Base-by-base conservation (phyloP, 53 echinoderm and acorn worm genomes). In the Pentamera pediparva region DNA sequence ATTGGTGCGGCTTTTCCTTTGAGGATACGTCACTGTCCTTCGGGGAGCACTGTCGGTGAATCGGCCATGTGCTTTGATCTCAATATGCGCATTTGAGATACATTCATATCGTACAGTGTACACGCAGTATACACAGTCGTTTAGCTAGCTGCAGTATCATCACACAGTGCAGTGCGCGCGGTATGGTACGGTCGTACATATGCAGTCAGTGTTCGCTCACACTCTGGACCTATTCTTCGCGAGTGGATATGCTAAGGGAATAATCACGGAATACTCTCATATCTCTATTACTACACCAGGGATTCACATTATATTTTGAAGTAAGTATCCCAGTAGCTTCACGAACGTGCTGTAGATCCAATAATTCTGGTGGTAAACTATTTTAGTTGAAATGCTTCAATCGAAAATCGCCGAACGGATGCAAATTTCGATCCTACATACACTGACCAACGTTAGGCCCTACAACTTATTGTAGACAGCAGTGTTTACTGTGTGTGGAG, bases 11-110 rank as follows among this genome's bases (percentile, higher is more conserved):
- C 89, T 83, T 83, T 74, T 86, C 81, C 83, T 98, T 91, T 91
- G 88, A 76, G 98, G 76, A 71, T 76, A 98, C 98, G 98, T 98
- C 98, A 98, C 88, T 88, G 88, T 87, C 98, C 98, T 98, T 91
- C 89, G 98, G 98, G 98, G 91, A 88, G 87, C 86, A 79, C 78
- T 72, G 73, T 72, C 73, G 73, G 73, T 72, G 91, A 83, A 92
- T 91, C 98, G 98, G 98, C 92, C 98, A 86, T 87, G 86, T 92
- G 91, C 96, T 98, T 98, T 98, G 98, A 98, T 98, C 86, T 90
- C 79, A n/a, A n/a, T 81, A 73, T 75, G 74, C 34, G 73, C 73
- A 72, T 90, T 90, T 90, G 86, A 82, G 83, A 90, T 84, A 83
- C 79, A 85, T 75, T 72, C 73, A 72, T n/a, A 30, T 54, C 40